A percentile compares a stretch with the other conserved stretches of the same genome.
phyloP scores from a whole-genome alignment of 2,888 invertebrate genomes.

The Nephrocerus scutellatus region DNA sequence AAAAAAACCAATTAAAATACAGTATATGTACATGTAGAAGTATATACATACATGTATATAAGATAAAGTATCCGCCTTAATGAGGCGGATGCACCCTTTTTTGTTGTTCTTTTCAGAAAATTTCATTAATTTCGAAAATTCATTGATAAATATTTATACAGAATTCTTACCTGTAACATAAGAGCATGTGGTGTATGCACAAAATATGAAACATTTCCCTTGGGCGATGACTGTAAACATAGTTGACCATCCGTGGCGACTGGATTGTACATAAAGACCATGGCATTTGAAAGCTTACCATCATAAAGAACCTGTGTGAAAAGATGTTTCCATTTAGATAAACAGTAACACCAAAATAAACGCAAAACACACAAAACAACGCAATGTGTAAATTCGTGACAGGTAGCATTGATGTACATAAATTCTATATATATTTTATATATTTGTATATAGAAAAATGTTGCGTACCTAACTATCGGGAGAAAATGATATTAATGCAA shows the following conservation, averaged over 20 bases:
- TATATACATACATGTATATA: slow-evolving; percentile 6
- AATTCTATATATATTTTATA: too few relatives aligned
- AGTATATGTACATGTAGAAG: slow-evolving; percentile 5
- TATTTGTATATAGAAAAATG: too few relatives aligned
- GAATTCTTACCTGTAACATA: slow-evolving; percentile 80
- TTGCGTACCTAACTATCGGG: too few relatives aligned
- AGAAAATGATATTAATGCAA: too few relatives aligned
- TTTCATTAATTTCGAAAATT: too few relatives aligned
- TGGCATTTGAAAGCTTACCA: slow-evolving; percentile 91
- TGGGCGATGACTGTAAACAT: slow-evolving; percentile 96
- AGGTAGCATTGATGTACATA: too few relatives aligned
- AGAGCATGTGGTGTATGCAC: slow-evolving; percentile 99
- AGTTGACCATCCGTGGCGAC: slow-evolving; percentile 99
- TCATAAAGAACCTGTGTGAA: slow-evolving; percentile 85
- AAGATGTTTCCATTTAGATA: slow-evolving; percentile 1
- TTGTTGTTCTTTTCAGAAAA: too few relatives aligned
- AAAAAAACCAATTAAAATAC: slow-evolving; percentile 9
- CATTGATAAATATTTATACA: too few relatives aligned
- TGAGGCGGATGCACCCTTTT: slow-evolving; percentile 11
- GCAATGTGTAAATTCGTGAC: too few relatives aligned
- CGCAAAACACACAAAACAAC: slow-evolving; percentile 20
- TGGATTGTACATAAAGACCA: slow-evolving; percentile 99
- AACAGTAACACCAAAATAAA: slow-evolving; percentile 15
- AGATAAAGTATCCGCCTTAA: slow-evolving; percentile 10
- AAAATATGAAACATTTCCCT: slow-evolving; percentile 95